Base-by-base conservation (phyloP, 1,140 invertebrate genomes). In the Harlomillsia oculata region DNA sequence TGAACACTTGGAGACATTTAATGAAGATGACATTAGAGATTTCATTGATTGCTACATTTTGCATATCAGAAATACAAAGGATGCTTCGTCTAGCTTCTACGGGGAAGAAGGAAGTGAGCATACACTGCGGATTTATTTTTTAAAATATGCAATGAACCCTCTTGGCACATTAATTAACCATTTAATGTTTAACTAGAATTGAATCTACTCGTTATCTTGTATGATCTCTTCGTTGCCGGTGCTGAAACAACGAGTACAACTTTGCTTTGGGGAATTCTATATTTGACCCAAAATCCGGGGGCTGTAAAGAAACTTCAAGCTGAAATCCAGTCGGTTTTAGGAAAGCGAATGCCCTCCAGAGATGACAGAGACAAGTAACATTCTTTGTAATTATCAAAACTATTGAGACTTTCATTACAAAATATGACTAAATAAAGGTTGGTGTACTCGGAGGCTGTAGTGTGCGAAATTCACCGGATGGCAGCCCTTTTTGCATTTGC, bases 21-120 rank as follows among this genome's bases (percentile, higher is more conserved):
- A 77, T 54, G 67, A 73, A 59, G 63, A 77, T 23, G 76, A 79
- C 32, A 80, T 82, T 2, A 76, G 83, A 49, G 87, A 91, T 72
- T 80, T 92, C 16, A 89, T 92, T 78, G 88, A 92, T 65, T 80
- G 80, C 11, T 91, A 89, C 67, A 72, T 92, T 16, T 75, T 84
- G 14, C 65, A 71, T 41, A 64, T 67, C 30, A 52, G 66, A 28
- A 23, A 3, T 3, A 32, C 2, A 25, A 29, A 5, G 4, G 25
- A 9, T 30, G 3, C n/a, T n/a, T 23, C 30, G 13, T 59, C 57
- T 20, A 46, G 21, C 5, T 26, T 50, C 9, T 44, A 28, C 6
- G 8, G n/a, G 1, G 26, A 48, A 3, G 36, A 55, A 41, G 41
- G 48, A 25, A 36, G 28, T 53, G 39, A 62, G 16, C 34, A 1